Base-by-base conservation (phyloP, 2,888 invertebrate genomes). In the Rotaria socialis region DNA sequence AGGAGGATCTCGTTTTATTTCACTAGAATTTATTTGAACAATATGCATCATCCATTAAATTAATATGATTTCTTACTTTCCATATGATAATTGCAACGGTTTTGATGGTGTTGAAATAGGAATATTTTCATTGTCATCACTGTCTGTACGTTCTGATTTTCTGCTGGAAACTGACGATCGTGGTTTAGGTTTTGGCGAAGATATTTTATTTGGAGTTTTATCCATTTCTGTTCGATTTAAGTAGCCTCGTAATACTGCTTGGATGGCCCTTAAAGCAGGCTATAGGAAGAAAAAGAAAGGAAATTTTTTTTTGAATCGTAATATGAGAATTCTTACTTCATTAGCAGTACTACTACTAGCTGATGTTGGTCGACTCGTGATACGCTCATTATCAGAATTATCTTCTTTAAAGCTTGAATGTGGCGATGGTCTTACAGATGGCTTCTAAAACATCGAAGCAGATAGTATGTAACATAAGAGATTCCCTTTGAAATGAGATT, bases 181-280 rank as follows among this genome's bases (percentile, higher is more conserved):
- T 43, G 80, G 11, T 47, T 5, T 19, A 80, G 67, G 11, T 4
- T 24, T 16, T 27, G 35, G 16, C 7, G 2, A 16, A 2, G 35
- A 35, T 27, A 35, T 35, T 5, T 6, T 1, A 7, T n/a, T 24
- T 47, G 1, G 47, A 80, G 7, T 47, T n/a, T 80, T 80, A 5
- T 22, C 47, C 2, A 80, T 4, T 80, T 47, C 47, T 2, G 8
- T 14, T 24, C 80, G 80, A 80, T 80, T 43, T 80, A 80, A 80
- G 47, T 80, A n/a, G 24, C 80, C 80, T 24, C 80, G 47, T 47
- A 80, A 80, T 24, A 14, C 24, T 24, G 80, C 80, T 80, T 80
- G 80, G 4, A 80, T 19, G 10, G 43, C 47, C 47, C n/a, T 80
- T 14, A 80, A 19, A 0, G 80, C 80, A 80, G 43, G 0, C 80